A percentile compares a stretch with the other conserved stretches of the same genome.
Conservation (phyloP, 2,888 invertebrate genomes). For the Trachelus stipa region DNA sequence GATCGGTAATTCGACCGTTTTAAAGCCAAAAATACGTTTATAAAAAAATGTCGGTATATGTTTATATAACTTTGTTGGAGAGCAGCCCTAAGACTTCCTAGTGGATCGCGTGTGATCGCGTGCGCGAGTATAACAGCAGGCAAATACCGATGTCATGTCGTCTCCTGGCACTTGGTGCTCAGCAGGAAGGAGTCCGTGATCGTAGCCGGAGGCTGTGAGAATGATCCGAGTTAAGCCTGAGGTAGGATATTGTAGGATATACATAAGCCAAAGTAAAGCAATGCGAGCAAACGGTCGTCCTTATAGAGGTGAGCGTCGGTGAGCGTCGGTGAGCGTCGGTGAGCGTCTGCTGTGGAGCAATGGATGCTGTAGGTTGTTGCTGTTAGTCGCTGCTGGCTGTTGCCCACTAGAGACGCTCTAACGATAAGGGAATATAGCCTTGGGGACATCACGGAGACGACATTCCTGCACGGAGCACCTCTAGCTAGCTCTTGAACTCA, state of each 20-base stretch:
- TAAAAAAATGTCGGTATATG: no score
- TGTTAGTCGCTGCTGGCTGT: background rate
- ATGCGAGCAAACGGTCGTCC: background rate
- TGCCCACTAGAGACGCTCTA: slow-evolving; percentile 20
- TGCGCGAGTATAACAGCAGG: slow-evolving; percentile 26
- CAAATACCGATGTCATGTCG: slow-evolving; percentile 41
- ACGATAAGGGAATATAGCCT: slow-evolving; percentile 38
- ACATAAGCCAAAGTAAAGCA: background rate
- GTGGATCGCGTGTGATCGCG: slow-evolving; percentile 2
- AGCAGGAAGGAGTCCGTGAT: background rate
- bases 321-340: no score
- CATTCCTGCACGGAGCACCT: slow-evolving; percentile 38
- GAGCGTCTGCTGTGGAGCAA: no score
- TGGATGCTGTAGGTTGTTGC: background rate
- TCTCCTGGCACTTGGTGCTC: slow-evolving; percentile 32
- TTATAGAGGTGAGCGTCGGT: background rate
- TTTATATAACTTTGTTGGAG: background rate
- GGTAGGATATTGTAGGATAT: background rate
- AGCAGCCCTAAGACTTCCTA: background rate
- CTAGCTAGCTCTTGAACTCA: background rate
- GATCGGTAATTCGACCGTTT: no score
- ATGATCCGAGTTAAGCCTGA: background rate
- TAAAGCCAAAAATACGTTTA: no score
- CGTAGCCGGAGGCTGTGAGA: background rate
- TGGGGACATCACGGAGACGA: slow-evolving; percentile 33